Base-by-base conservation (phyloP, 2,113 vertebrate genomes). In the Pyrgilauda ruficollis region DNA sequence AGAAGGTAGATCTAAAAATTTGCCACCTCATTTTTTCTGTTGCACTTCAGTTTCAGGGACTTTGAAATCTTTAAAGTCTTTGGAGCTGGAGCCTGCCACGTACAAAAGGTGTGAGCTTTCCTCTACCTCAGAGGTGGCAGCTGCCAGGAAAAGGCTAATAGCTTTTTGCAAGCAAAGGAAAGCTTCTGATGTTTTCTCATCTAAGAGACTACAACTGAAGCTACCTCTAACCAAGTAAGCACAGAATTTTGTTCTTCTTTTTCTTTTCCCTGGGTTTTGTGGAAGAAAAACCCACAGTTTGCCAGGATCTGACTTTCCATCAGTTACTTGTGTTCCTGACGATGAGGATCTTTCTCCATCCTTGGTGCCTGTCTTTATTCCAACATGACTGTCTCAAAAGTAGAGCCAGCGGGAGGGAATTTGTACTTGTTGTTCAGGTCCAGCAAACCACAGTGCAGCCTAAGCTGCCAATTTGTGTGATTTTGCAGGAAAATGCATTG, bases 61-160 rank as follows among this genome's bases (percentile, higher is more conserved):
- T 90, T 92, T 85, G 88, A 94, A 90, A 72, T 81, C 79, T 93
- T 73, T 73, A 63, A 79, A 93, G 55, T 16, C 37, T 59, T 7
- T 4, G 39, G 68, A 94, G 56, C 59, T 92, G 52, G 76, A 87
- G 52, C 35, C 47, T 76, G 33, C 24, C n/a, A 23, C 0, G 0
- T 50, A 53, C 26, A 43, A 93, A 95, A 94, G 35, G 52, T 8
- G 1, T 24, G 64, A 93, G 73, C n/a, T 69, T 90, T 83, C 49
- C 58, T 85, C 50, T 62, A 69, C 44, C 89, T 79, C 22, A 28
- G 68, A 92, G 75, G 33, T 26, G 39, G 84, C 80, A 92, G 64
- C 76, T 94, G 59, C 55, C 72, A 66, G 88, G 31, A 30, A 85
- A 88, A 92, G 76, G 72, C 86, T 95, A 84, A 92, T 75, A 61